These are phyloP conservation scores for Rhabdophis nuchalis DNA, from an alignment of 2,797 vertebrate species.

Conservation along the genomic window DNA sequence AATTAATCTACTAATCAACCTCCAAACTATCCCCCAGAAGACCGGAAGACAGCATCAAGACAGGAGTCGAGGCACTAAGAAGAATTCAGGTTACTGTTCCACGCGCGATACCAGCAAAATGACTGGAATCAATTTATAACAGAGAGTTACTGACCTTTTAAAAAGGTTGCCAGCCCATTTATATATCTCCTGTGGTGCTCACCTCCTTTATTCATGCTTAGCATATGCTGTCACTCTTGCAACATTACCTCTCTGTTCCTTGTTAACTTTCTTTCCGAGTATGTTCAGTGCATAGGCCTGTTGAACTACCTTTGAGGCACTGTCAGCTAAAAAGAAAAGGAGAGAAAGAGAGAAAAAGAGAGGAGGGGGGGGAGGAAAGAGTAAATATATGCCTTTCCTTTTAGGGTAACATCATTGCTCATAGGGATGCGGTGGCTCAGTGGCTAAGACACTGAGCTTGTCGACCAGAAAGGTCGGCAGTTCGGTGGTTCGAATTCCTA, in stretches of 20 bases:
- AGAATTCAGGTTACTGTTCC: constrained; percentile 45
- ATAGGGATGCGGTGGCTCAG: too few relatives aligned
- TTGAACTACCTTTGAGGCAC: constrained; percentile 42
- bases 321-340: constrained; percentile 36
- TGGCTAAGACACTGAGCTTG: too few relatives aligned
- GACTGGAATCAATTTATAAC: constrained; percentile 54
- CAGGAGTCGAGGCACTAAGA: neutral
- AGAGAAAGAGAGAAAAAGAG: neutral
- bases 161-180: constrained; percentile 64
- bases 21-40: neutral
- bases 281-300: constrained; percentile 35
- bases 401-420: neutral
- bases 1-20: constrained; percentile 32
- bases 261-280: constrained; percentile 62
- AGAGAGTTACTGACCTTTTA: constrained; percentile 66
- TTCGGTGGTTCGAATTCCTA: too few relatives aligned
- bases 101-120: constrained; percentile 49
- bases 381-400: neutral
- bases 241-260: constrained; percentile 56
- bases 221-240: constrained; percentile 65
- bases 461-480: too few relatives aligned
- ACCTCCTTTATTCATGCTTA: constrained; percentile 66
- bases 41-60: neutral
- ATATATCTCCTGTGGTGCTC: constrained; percentile 59
- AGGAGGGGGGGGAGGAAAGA: neutral